Conservation (phyloP, 2,888 invertebrate species). For the Drosophila maculinotata region DNA sequence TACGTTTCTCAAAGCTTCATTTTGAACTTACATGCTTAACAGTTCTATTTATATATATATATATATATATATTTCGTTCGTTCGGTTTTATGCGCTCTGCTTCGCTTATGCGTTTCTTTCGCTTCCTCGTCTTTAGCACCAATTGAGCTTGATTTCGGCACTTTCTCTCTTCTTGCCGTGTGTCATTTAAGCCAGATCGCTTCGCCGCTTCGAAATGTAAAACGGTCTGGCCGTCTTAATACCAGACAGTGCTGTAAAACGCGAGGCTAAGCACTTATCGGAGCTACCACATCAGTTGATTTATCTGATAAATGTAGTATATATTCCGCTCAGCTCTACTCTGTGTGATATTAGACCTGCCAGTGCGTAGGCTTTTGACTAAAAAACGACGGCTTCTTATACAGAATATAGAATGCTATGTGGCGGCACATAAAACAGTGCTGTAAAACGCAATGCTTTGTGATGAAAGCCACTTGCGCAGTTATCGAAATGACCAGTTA, state of each 20-base stretch:
- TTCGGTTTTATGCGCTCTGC: not conserved
- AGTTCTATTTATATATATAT: too few species aligned
- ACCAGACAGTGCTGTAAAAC: not conserved
- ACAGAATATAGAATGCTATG: too few species aligned
- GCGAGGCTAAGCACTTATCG: not conserved
- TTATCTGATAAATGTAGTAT: not conserved
- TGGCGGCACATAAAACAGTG: too few species aligned
- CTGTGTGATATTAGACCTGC: too few species aligned
- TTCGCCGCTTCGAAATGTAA: conserved; percentile 4
- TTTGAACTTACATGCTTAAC: conserved; percentile 4
- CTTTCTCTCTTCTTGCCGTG: conserved; percentile 33
- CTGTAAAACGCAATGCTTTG: too few species aligned
- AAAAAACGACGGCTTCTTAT: too few species aligned
- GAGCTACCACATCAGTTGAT: not conserved
- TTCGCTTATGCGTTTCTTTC: conserved; percentile 14
- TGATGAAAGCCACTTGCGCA: too few species aligned
- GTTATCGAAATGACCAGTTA: too few species aligned
- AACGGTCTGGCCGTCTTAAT: conserved; percentile 23
- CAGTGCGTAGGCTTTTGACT: too few species aligned
- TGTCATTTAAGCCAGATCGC: conserved; percentile 38
- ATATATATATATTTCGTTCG: too few species aligned
- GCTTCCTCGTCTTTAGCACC: conserved; percentile 7
- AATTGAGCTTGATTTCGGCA: conserved; percentile 17
- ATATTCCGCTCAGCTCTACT: too few species aligned
- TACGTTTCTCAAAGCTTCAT: conserved; percentile 29